Conservation (phyloP, 2,113 vertebrate genomes). For the Coracopsis vasa region DNA sequence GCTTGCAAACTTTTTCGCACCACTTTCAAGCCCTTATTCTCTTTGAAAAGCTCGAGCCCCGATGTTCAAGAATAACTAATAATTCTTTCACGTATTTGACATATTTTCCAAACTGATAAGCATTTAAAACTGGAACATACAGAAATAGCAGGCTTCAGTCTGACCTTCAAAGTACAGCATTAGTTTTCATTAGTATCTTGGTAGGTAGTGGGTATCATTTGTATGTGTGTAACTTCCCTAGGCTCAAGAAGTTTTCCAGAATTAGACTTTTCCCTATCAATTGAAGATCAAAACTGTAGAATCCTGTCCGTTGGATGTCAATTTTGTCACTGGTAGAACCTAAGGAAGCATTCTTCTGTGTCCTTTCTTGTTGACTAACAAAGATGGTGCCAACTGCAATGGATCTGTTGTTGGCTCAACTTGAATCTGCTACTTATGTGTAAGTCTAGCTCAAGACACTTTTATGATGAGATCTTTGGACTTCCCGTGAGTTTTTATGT, state of each 20-base stretch:
- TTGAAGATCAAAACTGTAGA: neutral
- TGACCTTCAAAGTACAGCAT: neutral
- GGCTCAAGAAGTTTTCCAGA: neutral
- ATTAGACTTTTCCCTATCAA: neutral
- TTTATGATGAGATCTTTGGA: neutral
- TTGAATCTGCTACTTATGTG: neutral
- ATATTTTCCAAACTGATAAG: neutral
- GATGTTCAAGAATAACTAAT: neutral
- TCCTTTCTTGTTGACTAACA: neutral
- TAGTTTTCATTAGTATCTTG: neutral
- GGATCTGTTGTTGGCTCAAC: neutral
- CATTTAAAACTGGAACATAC: neutral
- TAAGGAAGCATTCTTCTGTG: neutral
- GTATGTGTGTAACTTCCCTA: neutral
- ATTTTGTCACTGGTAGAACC: neutral
- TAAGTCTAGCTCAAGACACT: neutral
- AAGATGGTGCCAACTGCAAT: neutral
- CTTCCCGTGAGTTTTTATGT: neutral
- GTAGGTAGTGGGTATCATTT: neutral
- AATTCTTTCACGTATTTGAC: neutral
- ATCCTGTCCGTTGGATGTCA: accelerated
- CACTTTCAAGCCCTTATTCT: neutral
- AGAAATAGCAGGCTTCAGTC: neutral
- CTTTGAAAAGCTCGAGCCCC: neutral
- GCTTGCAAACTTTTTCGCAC: neutral